Conservation (phyloP, 2,797 vertebrate genomes). For the Eospalax fontanierii region DNA sequence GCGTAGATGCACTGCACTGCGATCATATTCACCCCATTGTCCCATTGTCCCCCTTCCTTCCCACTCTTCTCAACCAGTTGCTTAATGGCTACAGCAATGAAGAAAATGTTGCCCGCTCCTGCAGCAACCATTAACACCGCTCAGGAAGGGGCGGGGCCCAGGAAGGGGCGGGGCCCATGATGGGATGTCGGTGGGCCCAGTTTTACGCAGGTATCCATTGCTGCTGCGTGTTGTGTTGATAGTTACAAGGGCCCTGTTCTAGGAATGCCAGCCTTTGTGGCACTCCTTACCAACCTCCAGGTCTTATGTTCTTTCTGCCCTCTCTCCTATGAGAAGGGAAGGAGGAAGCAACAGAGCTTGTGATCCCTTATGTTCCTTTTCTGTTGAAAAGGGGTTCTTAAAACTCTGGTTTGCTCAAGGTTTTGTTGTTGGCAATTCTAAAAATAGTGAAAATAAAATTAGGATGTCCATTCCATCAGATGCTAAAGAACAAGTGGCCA, state of each 20-base stretch:
- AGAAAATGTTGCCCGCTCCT: background rate
- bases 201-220: background rate
- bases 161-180: background rate
- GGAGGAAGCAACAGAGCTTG: background rate
- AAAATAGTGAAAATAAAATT: slow-evolving; percentile 39
- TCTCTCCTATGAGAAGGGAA: background rate
- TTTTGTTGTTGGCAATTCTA: background rate
- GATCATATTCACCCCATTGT: background rate
- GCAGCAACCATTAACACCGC: background rate
- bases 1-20: background rate
- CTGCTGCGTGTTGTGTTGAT: background rate
- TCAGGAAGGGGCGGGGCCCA: background rate
- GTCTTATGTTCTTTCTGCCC: background rate
- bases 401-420: background rate
- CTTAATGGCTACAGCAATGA: background rate
- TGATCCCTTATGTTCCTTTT: background rate
- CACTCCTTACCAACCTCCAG: background rate
- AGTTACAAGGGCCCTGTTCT: background rate
- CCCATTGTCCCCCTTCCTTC: background rate
- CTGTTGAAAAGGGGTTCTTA: background rate
- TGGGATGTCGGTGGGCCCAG: background rate
- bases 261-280: background rate
- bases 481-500: background rate
- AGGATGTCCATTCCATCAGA: slow-evolving; percentile 17
- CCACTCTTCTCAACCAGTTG: background rate